Percentiles rank a stretch among this genome's conserved stretches.
Conservation (phyloP, 2,888 invertebrate genomes). For the Lepas anatifera region DNA sequence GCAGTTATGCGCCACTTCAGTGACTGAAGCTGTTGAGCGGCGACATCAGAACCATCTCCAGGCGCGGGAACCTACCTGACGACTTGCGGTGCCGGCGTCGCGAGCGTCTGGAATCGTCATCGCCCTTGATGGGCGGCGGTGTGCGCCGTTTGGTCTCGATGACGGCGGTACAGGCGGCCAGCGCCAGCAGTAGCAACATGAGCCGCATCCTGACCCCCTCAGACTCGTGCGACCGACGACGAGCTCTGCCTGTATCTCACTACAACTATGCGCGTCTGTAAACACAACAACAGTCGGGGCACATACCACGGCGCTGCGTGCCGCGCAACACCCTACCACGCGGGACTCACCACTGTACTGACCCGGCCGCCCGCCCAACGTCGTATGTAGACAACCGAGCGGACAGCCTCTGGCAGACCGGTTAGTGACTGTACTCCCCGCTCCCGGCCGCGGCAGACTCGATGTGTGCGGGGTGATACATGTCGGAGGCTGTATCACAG, state of each 20-base stretch:
- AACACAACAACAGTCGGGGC: too few species aligned
- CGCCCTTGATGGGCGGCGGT: background rate
- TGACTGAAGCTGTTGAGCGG: too few species aligned
- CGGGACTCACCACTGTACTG: background rate
- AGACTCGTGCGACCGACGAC: too few species aligned
- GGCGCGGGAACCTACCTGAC: background rate
- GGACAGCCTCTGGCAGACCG: background rate
- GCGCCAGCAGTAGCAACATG: background rate
- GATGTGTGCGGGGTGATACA: too few species aligned
- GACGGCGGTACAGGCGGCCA: background rate
- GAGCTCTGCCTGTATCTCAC: too few species aligned
- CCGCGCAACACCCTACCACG: background rate
- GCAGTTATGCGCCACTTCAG: too few species aligned
- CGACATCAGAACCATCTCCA: too few species aligned
- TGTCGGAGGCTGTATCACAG: background rate
- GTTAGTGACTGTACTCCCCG: background rate
- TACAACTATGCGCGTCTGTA: too few species aligned
- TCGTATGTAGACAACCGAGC: background rate
- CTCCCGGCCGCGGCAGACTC: background rate
- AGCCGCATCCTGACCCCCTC: background rate
- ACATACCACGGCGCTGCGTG: too few species aligned
- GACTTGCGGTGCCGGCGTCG: conserved; percentile 5
- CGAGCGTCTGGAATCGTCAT: background rate
- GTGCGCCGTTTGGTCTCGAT: background rate
- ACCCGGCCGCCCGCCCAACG: background rate